Evolutionary conservation across 2,797 vertebrate species (phyloP).

Genomic region (Melanitta fusca): DNA sequence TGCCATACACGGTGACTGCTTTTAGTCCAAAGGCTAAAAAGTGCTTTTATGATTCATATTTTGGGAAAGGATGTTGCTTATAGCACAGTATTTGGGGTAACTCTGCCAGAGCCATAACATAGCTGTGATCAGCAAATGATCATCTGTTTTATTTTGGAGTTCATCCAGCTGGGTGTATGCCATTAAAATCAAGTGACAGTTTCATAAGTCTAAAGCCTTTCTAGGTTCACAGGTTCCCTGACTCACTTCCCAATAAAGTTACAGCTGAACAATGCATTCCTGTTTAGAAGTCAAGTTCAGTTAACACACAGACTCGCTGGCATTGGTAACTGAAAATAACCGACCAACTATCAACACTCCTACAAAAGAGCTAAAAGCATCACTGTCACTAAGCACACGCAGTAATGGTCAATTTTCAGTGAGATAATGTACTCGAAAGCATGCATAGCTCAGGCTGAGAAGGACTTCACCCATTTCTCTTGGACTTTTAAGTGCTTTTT

Average conservation of each 20-base stretch:
- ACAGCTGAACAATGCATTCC: background rate
- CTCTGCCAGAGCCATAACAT: background rate
- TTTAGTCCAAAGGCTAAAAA: background rate
- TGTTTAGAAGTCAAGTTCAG: background rate
- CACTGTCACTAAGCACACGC: background rate
- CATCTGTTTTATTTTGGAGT: background rate
- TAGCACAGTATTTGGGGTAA: background rate
- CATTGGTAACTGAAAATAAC: background rate
- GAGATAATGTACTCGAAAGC: background rate
- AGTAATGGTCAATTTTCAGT: background rate
- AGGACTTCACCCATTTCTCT: background rate
- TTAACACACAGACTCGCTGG: accelerated
- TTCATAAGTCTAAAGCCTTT: background rate
- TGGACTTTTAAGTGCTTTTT: background rate
- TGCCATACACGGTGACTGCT: background rate
- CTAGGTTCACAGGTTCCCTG: background rate
- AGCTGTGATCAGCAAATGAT: background rate
- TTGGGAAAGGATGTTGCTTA: background rate
- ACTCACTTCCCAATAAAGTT: background rate
- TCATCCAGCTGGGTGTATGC: background rate
- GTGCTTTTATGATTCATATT: background rate
- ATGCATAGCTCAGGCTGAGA: background rate
- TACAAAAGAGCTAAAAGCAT: background rate
- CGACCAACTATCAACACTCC: background rate
- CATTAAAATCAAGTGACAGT: background rate